Evolutionary conservation across 2,888 invertebrate genomes (phyloP), one percentile per base, ranked within the genome.

Genomic region (Ichneumoninae sp.): DNA sequence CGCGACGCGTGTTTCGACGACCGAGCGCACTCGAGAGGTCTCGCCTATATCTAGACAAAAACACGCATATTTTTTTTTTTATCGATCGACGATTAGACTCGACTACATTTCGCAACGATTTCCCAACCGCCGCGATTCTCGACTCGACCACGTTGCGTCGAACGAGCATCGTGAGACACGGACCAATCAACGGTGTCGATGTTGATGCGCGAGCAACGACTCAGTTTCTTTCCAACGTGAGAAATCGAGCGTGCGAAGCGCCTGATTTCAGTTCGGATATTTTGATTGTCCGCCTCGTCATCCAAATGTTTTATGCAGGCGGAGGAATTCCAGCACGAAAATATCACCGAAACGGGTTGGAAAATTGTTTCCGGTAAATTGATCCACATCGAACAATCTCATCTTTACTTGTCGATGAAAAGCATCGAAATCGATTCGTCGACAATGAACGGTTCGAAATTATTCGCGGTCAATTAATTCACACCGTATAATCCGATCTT

Each of bases 31-130:
- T 13, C 60, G n/a, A 63, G 33, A 63, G 30, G 30, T 63, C 33
- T 33, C 60, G 57, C 8, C 3, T 30, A 4, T 10, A 16, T 63
- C 60, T 26, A 1, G 13, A 33, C 13, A 13, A 54, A 73, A 57
- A 22, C 65, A 19, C n/a, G 33, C n/a, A 3, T 36, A 47, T 54
- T 30, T 54, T 57, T 60, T 71, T 57, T 60, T 71, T 68, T 36
- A 52, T 75, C 57, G 10, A 52, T 77, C 76, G 33, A 68, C 73
- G 81, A 84, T 84, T 81, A 75, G 69, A 75, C 44, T 77, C 75
- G 22, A 81, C 69, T 73, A 30, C 26, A 33, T 78, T 78, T 80
- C 79, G 79, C 69, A 80, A 83, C 40, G 33, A 54, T 68, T 54
- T 44, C 44, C 26, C 69, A 66, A 19, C 10, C 66, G 54, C 52